Base-by-base conservation (phyloP, 2,113 vertebrate species). In the Archilochus colubris region DNA sequence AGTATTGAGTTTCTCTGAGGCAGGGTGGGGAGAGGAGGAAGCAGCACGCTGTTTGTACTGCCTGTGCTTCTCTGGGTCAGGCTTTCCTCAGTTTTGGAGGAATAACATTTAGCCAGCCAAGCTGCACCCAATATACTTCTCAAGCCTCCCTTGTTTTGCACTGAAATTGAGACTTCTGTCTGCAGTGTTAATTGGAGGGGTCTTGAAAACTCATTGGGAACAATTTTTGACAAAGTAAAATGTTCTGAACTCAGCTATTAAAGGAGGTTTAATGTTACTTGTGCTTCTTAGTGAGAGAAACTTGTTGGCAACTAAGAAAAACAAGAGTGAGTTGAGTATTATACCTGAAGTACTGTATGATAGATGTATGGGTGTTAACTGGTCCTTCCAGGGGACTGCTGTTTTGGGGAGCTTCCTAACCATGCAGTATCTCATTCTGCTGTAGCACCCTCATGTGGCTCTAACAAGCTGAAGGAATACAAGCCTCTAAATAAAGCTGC, bases 401-500 rank as follows among this genome's bases (percentile, higher is more conserved):
- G 79, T 40, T 91, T 91, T 67, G 33, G 69, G 28, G 62, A 68
- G 82, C 73, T 91, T 81, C 3, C 1, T 62, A 61, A 43, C 1
- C 1, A 78, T 64, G 23, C 44, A 57, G 30, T 78, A 20, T 83
- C 94, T 77, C 58, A 73, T 73, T 89, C 64, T 72, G 67, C 87
- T 78, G 43, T 40, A 85, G 97, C 96, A 86, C 97, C 97, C 96
- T 96, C 97, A 28, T 75, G 93, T 94, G 97, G 96, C 82, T 64
- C 63, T 78, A 84, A 78, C 67, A 75, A 68, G 25, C 27, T 38
- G 36, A 68, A 80, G 84, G 13, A 73, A 4, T n/a, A 20, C 7
- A 28, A 76, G 2, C 48, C n/a, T 67, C 25, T 75, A 21, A 82
- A 24, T 86, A 93, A 88, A 2, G 5, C 82, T 43, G 23, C 25